Base-by-base conservation (phyloP, 2,113 vertebrate species). In the Dromiciops gliroides region DNA sequence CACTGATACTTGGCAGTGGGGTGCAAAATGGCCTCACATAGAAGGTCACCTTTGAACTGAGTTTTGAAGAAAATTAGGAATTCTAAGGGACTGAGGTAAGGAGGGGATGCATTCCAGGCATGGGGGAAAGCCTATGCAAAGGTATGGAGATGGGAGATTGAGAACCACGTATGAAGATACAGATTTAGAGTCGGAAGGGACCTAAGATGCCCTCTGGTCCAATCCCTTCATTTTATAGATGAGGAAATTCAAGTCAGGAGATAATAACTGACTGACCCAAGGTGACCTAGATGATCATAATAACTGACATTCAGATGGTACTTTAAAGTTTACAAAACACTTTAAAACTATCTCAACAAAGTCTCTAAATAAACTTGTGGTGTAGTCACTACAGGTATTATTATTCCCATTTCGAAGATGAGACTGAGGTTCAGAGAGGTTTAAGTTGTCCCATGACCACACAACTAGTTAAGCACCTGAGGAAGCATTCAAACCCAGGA, bases 321-420 rank as follows among this genome's bases (percentile, higher is more conserved):
- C 11, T 67, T 67, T 37, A 67, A 67, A 37, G 31, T 67, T 67
- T 67, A 37, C 10, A 37, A 67, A 67, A 12, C 2, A 14, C 28
- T 67, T 67, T 37, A 67, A 67, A 67, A 67, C 56, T 37, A 67
- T 67, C 12, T 5, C 60, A 67, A 37, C 37, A 60, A 60, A 60
- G 2, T 10, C 28, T 31, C 56, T 10, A 60, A 56, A 31, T 31
- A 60, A 24, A 44, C 52, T 50, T 31, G 24, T 6, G 0, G 0
- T 0, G 7, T 23, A 14, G 24, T 19, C 50, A 2, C 0, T 12
- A 11, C 1, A 1, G 3, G 3, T 6, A 4, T 44, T 22, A n/a
- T 83, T 83, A 83, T 83, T 83, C 37, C n/a, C 67, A 44, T 44
- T 75, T 44, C 8, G n/a, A 83, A 83, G n/a, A 44, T 44, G n/a